Conservation (phyloP, 92 coral and sea anemone species). For the Palythoa grandiflora region DNA sequence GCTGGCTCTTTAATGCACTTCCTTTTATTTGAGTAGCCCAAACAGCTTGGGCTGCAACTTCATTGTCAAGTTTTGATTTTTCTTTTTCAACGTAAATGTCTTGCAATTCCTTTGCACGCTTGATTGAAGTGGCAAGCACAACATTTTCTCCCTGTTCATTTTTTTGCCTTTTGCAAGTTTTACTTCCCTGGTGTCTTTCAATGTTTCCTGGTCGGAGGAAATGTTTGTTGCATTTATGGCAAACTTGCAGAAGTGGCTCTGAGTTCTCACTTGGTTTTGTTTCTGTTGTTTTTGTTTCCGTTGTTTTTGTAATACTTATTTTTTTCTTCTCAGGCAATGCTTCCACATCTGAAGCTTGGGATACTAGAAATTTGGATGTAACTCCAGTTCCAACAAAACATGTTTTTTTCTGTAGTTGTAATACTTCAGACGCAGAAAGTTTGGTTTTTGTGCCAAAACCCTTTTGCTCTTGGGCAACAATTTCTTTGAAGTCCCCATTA, state of each 20-base stretch:
- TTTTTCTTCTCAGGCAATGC: slow-evolving; percentile 3
- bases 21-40: slow-evolving; percentile 23
- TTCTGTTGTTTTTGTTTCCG: background rate
- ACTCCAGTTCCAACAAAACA: slow-evolving; percentile 5
- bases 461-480: slow-evolving; percentile 30
- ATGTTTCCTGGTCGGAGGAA: slow-evolving; percentile 30
- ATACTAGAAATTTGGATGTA: slow-evolving; percentile 14
- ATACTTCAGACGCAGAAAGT: background rate
- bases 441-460: background rate
- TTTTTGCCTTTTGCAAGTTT: background rate
- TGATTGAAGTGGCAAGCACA: slow-evolving; percentile 13
- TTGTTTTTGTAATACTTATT: background rate
- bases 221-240: background rate
- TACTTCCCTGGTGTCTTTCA: slow-evolving; percentile 15
- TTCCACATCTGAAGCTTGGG: slow-evolving; percentile 1
- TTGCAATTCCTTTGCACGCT: slow-evolving; percentile 23
- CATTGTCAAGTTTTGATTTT: slow-evolving; percentile 3
- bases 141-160: slow-evolving; percentile 1
- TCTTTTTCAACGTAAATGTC: background rate
- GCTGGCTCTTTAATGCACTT: slow-evolving; percentile 29
- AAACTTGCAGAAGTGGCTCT: background rate
- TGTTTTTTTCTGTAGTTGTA: background rate
- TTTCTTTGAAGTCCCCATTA: background rate
- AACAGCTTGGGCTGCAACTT: background rate
- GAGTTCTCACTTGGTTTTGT: background rate